Conservation (phyloP, 2,113 vertebrate genomes). For the Nothobranchius kuhntae region DNA sequence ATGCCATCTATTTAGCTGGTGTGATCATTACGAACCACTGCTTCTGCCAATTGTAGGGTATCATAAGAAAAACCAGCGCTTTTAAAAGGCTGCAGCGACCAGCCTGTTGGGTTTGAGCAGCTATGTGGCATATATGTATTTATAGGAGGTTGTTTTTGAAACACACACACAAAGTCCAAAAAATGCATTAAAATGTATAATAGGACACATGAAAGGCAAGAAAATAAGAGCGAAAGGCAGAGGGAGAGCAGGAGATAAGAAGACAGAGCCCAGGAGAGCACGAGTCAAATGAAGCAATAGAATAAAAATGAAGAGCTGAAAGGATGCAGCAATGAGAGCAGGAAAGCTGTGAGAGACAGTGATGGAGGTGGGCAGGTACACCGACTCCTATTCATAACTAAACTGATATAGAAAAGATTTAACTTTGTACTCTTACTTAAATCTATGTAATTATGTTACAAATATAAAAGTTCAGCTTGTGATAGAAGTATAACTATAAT, state of each 20-base stretch:
- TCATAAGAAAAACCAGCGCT: constrained; percentile 10
- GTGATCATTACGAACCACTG: constrained; percentile 25
- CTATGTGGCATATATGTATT: constrained; percentile 53
- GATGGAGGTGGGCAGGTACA: constrained; percentile 11
- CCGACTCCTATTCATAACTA: constrained; percentile 29
- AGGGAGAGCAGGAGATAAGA: constrained; percentile 54
- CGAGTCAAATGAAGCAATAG: constrained; percentile 60
- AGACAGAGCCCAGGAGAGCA: constrained; percentile 60
- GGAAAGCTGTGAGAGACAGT: constrained; percentile 26
- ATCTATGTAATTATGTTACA: too few species aligned
- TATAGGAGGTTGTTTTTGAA: constrained; percentile 44
- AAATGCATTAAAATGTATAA: constrained; percentile 55
- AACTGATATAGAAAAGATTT: constrained; percentile 35
- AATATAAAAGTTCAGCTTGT: not conserved
- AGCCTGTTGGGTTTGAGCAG: constrained; percentile 10
- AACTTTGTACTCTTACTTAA: not conserved
- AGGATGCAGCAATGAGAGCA: constrained; percentile 37
- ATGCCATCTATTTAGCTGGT: constrained; percentile 33
- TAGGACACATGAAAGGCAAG: constrained; percentile 73
- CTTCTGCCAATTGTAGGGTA: constrained; percentile 22
- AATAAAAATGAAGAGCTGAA: constrained; percentile 56
- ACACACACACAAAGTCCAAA: constrained; percentile 3
- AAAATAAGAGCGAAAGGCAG: constrained; percentile 43
- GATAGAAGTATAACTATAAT: not conserved
- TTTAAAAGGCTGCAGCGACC: constrained; percentile 14